Base-by-base conservation (phyloP, 2,888 invertebrate species). In the Epirrita christyi region DNA sequence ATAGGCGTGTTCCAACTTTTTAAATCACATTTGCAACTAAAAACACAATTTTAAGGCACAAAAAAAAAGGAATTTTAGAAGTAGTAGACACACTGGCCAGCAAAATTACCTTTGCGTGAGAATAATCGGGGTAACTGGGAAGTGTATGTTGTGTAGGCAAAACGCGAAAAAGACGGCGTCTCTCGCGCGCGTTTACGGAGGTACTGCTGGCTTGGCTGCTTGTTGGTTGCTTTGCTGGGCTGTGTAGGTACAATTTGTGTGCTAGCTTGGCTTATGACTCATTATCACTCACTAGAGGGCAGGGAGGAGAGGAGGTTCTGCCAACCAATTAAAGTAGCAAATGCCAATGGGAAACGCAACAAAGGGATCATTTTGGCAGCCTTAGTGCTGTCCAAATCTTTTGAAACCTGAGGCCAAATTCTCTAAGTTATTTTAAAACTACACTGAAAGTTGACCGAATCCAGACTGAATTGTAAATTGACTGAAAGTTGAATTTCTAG, bases 121-220 rank as follows among this genome's bases (percentile, higher is more conserved):
- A 85, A 74, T 59, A 75, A 66, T 76, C 75, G 75, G 78, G 76
- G 77, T 73, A 68, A 66, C 41, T 52, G 11, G 49, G 64, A 51
- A 11, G 10, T 1, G 36, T n/a, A 36, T 3, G 64, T 80, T 70
- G 72, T 84, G 77, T 84, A 76, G 84, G 76, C 71, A 53, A 72
- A 72, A 66, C 78, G 81, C 83, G 84, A 76, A 76, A 84, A 81
- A 86, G 79, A 67, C 88, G 85, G 70, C 81, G 73, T 73, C 54
- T 65, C 78, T 71, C 75, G 68, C 66, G 66, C 78, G 74, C 77
- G 67, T 71, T 76, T 68, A 66, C 76, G 70, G 76, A 75, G 78
- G 71, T 64, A 87, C 88, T 86, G 87, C 14, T n/a, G 7, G 47
- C 21, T 4, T 3, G 2, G 32, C 10, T 32, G 32, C 32, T 6